A percentile compares a stretch with the other conserved stretches of the same genome.
Conservation (phyloP, 1,140 invertebrate genomes). For the Trichonephila clavata region DNA sequence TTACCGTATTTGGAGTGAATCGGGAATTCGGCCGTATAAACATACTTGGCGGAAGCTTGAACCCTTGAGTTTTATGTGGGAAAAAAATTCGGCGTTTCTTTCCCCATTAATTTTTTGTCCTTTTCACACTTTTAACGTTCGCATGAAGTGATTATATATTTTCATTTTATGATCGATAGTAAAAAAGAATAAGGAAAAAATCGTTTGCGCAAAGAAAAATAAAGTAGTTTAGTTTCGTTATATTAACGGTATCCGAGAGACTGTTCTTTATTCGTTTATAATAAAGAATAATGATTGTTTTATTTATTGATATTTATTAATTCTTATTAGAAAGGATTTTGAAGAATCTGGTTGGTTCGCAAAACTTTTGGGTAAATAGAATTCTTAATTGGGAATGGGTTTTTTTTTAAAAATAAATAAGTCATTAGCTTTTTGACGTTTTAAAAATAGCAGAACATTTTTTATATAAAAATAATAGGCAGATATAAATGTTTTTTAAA, state of each 20-base stretch:
- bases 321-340: no score
- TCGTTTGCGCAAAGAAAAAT: background rate
- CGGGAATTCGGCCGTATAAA: conserved; percentile 71
- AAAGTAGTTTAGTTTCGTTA: background rate
- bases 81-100: conserved; percentile 8
- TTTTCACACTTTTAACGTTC: conserved; percentile 9
- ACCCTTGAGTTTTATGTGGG: background rate
- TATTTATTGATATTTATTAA: no score
- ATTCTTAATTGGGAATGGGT: no score
- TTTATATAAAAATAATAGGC: no score
- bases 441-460: no score
- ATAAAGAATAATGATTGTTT: no score
- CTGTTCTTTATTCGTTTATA: no score
- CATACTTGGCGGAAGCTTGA: conserved; percentile 60
- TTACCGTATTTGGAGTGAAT: conserved; percentile 71
- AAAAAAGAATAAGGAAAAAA: background rate
- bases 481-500: no score
- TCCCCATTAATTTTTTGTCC: background rate
- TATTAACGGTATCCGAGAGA: background rate
- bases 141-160: conserved; percentile 39
- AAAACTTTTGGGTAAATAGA: no score
- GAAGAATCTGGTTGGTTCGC: no score
- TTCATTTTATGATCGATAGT: conserved; percentile 32
- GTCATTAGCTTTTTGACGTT: no score
- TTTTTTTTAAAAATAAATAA: no score